phyloP scores from a whole-genome alignment of 2,888 invertebrate species.

The Palloptera scutellata region DNA sequence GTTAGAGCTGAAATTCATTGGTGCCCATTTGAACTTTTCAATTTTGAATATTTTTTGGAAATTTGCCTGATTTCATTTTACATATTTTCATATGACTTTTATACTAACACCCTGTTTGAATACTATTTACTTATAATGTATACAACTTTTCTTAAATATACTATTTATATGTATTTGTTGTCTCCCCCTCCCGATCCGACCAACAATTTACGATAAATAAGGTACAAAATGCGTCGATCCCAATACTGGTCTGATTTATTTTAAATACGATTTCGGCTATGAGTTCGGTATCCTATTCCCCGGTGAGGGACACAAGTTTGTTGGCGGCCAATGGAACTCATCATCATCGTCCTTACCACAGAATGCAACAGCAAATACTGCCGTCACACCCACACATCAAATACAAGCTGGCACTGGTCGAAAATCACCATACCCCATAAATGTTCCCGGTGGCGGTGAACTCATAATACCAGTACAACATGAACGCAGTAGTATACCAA shows the following conservation, averaged over 20 bases:
- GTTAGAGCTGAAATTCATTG: too few species aligned
- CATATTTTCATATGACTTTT: not conserved
- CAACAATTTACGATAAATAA: slow-evolving; percentile 49
- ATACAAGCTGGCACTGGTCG: slow-evolving; percentile 38
- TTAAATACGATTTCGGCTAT: slow-evolving; percentile 84
- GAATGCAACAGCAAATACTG: not conserved
- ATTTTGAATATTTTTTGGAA: not conserved
- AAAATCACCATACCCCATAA: slow-evolving; percentile 62
- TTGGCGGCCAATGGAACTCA: slow-evolving; percentile 59
- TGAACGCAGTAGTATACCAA: slow-evolving; percentile 65
- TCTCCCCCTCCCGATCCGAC: slow-evolving; percentile 2
- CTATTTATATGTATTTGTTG: slow-evolving; percentile 24
- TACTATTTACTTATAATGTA: not conserved
- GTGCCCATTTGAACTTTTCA: too few species aligned
- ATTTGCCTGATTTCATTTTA: not conserved
- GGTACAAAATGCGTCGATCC: slow-evolving; percentile 81
- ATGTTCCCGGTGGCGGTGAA: slow-evolving; percentile 65
- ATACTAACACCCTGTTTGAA: not conserved
- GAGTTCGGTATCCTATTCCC: slow-evolving; percentile 79
- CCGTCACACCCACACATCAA: slow-evolving; percentile 10
- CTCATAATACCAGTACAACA: slow-evolving; percentile 75
- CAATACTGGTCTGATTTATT: slow-evolving; percentile 79
- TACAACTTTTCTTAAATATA: slow-evolving; percentile 8
- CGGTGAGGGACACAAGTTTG: slow-evolving; percentile 69
- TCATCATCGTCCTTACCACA: slow-evolving; percentile 38